Percentiles rank a stretch among this genome's conserved stretches.
These are phyloP conservation scores for Bombus pascuorum DNA, from an alignment of 1,140 invertebrate species.

Conservation along the genomic window DNA sequence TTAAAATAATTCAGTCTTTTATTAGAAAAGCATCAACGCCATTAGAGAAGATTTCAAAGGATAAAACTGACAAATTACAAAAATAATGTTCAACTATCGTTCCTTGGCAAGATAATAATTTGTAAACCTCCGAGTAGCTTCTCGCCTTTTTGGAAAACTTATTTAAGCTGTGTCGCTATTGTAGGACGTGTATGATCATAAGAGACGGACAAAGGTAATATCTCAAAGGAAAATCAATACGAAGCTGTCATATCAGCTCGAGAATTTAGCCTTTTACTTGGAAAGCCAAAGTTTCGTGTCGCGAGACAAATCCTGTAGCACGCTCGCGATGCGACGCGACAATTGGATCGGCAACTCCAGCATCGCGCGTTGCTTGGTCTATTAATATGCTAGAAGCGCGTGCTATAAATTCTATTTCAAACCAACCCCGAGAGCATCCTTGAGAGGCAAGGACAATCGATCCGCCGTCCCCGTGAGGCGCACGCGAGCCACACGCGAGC, in stretches of 20 bases:
- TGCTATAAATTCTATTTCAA: constrained; percentile 69
- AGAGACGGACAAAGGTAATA: neutral
- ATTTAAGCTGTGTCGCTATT: too few species aligned
- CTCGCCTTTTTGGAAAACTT: too few species aligned
- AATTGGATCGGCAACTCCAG: constrained; percentile 9
- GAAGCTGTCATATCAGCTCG: neutral
- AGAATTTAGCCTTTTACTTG: neutral
- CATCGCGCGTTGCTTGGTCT: constrained; percentile 34
- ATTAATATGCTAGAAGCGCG: constrained; percentile 68
- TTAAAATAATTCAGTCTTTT: too few species aligned
- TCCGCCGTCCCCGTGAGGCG: constrained; percentile 42
- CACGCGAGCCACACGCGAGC: constrained; percentile 30
- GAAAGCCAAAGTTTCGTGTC: neutral
- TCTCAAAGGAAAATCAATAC: neutral
- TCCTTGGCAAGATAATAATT: too few species aligned
- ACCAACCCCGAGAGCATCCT: constrained; percentile 42
- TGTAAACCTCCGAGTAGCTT: too few species aligned
- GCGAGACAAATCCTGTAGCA: neutral
- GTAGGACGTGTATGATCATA: too few species aligned
- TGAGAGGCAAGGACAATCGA: constrained; percentile 72
- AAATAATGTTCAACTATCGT: too few species aligned
- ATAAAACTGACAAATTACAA: too few species aligned
- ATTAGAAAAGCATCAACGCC: too few species aligned
- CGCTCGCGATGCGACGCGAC: neutral
- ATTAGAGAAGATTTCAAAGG: too few species aligned